These are phyloP conservation scores for Cydia strobilella DNA, from an alignment of 1,140 invertebrate species.

Conservation along the genomic window DNA sequence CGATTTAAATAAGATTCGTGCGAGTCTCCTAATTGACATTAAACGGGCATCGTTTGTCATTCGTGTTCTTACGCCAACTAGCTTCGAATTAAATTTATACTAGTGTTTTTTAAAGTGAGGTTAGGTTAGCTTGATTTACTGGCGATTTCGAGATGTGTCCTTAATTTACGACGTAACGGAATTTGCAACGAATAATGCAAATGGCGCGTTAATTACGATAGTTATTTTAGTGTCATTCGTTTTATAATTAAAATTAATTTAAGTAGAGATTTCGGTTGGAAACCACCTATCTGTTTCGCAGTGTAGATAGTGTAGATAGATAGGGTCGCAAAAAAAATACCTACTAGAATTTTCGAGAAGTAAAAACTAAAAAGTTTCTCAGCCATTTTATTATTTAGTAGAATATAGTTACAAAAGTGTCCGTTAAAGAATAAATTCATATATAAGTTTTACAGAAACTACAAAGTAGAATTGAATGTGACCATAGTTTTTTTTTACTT, in stretches of 20 bases:
- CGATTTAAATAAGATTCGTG: constrained; percentile 40
- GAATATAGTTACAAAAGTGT: too few relatives aligned
- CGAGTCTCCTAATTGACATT: constrained; percentile 64
- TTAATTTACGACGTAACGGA: constrained; percentile 3
- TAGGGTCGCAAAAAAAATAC: too few relatives aligned
- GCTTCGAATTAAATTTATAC: constrained; percentile 36
- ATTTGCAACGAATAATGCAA: not conserved
- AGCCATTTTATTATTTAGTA: too few relatives aligned
- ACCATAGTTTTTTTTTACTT: too few relatives aligned
- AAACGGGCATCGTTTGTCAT: constrained; percentile 62
- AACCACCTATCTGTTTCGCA: not conserved
- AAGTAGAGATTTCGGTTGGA: not conserved
- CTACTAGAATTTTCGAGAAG: too few relatives aligned
- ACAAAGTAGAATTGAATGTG: too few relatives aligned
- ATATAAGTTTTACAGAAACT: too few relatives aligned
- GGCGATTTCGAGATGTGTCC: not conserved
- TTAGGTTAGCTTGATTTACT: constrained; percentile 26
- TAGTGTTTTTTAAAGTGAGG: constrained; percentile 22
- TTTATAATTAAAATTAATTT: not conserved
- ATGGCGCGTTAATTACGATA: not conserved
- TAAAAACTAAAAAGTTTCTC: too few relatives aligned
- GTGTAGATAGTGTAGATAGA: not conserved
- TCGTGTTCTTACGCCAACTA: constrained; percentile 53
- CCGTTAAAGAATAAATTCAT: too few relatives aligned
- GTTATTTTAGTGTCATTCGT: not conserved